phyloP scores from a whole-genome alignment of 2,797 vertebrate species.

The Agapornis canus region DNA sequence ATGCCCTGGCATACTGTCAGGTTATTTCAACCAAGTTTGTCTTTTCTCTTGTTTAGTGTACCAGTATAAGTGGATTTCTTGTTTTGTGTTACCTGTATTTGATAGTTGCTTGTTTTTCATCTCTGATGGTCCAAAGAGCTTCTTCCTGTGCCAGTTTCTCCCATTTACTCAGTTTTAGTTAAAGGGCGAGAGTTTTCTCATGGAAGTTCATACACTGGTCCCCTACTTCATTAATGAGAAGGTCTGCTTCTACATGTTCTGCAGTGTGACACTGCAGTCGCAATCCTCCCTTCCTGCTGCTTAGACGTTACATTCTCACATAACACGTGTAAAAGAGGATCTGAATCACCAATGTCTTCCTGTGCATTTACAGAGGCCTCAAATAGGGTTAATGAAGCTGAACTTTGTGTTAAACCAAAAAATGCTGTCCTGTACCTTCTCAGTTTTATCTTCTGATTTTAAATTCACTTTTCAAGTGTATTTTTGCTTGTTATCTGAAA shows the following conservation, averaged over 20 bases:
- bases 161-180: background rate
- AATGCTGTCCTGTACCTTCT: background rate
- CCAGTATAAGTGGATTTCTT: background rate
- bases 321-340: fast-evolving
- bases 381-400: background rate
- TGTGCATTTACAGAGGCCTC: background rate
- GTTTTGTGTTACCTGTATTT: background rate
- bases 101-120: background rate
- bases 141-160: background rate
- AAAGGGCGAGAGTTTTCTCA: background rate
- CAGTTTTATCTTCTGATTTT: background rate
- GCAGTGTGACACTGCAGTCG: background rate
- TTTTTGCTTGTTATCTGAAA: background rate
- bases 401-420: background rate
- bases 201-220: background rate
- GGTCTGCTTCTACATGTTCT: background rate
- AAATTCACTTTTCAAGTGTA: background rate
- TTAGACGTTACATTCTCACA: background rate
- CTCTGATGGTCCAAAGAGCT: background rate
- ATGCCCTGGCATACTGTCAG: background rate
- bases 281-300: fast-evolving
- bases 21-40: background rate
- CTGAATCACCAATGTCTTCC: background rate
- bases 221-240: background rate
- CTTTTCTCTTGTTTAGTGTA: background rate